phyloP scores from a whole-genome alignment of 2,888 invertebrate species.

The Belgica antarctica region DNA sequence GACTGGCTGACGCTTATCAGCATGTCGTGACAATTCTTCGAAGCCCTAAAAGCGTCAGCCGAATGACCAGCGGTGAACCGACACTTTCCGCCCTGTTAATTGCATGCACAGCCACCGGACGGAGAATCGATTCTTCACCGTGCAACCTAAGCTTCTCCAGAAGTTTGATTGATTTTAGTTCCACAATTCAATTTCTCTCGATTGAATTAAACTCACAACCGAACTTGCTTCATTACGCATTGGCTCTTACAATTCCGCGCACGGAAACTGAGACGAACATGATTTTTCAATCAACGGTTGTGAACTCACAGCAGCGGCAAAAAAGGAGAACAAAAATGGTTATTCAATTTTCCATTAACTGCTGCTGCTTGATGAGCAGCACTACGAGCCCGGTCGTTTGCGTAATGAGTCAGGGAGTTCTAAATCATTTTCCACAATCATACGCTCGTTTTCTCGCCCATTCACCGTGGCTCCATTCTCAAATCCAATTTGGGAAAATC shows the following conservation, averaged over 20 bases:
- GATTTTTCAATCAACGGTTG: constrained; percentile 41
- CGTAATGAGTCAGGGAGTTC: constrained; percentile 39
- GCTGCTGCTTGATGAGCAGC: constrained; percentile 35
- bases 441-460: background rate
- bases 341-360: constrained; percentile 42
- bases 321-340: constrained; percentile 23
- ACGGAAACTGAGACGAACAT: constrained; percentile 40
- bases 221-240: constrained; percentile 20
- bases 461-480: background rate
- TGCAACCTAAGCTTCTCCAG: background rate
- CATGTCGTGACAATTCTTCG: background rate
- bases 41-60: background rate
- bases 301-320: background rate
- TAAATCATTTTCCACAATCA: constrained; percentile 38
- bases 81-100: background rate
- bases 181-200: background rate
- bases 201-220: constrained; percentile 10
- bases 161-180: constrained; percentile 20
- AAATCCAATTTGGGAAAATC: constrained; percentile 42
- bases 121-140: constrained; percentile 21
- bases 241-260: constrained; percentile 23
- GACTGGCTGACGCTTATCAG: background rate
- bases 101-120: constrained; percentile 3
- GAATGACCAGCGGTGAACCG: background rate
- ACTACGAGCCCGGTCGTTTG: background rate